Conservation (phyloP, 2,113 vertebrate genomes). For the human (Homo sapiens) region GRCh38 chr1:36503001-36503500, state of each 20-base stretch:
- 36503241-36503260: too few relatives aligned
- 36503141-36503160: slow-evolving; percentile 36
- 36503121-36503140: background rate
- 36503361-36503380: background rate
- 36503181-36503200: background rate
- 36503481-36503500: background rate
- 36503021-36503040: background rate
- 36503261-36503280: background rate
- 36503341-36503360: background rate
- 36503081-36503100: background rate
- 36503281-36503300: background rate
- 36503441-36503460: background rate
- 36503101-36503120: background rate
- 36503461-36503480: background rate
- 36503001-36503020: background rate
- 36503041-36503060: background rate
- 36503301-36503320: background rate
- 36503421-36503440: background rate
- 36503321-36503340: background rate
- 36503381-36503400: background rate
- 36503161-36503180: background rate
- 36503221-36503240: background rate
- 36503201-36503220: background rate
- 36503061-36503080: slow-evolving; percentile 14
- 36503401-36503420: background rate